A percentile compares a stretch with the other conserved stretches of the same genome.
These are phyloP conservation scores for Orthosia cruda DNA, from an alignment of 2,888 invertebrate genomes.

Conservation along the genomic window DNA sequence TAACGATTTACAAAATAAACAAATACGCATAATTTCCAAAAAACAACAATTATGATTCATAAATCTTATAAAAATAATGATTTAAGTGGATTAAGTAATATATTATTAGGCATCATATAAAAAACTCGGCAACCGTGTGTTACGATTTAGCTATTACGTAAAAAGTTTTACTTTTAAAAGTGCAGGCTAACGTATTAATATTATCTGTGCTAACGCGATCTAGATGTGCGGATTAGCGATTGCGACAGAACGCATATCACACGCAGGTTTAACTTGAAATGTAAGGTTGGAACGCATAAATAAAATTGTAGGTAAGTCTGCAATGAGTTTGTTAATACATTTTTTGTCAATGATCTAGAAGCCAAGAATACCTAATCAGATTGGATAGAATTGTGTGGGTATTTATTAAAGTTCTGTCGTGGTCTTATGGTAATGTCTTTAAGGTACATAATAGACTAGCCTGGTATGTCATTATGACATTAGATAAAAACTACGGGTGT, in stretches of 20 bases:
- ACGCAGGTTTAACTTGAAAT: conserved; percentile 35
- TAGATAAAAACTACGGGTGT: conserved; percentile 3
- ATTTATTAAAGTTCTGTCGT: conserved; percentile 20
- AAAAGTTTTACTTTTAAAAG: conserved; percentile 58
- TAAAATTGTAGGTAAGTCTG: conserved; percentile 17
- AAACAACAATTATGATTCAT: conserved; percentile 6
- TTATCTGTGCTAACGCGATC: conserved; percentile 20
- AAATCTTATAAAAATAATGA: conserved; percentile 30
- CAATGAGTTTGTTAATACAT: conserved; percentile 30
- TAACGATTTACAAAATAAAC: conserved; percentile 22
- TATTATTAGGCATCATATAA: neutral
- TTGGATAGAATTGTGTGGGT: neutral
- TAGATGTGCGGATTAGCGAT: conserved; percentile 50
- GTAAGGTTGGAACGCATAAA: conserved; percentile 12
- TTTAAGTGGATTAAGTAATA: conserved; percentile 42
- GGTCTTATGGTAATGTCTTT: neutral
- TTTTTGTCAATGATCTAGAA: conserved; percentile 24
- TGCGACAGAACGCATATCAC: conserved; percentile 52
- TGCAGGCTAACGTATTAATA: conserved; percentile 29
- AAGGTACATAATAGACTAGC: too few species aligned
- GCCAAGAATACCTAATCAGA: neutral
- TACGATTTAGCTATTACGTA: conserved; percentile 61
- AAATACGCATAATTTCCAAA: conserved; percentile 17
- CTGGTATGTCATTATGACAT: neutral
- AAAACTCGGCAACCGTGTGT: conserved; percentile 67